Percentiles rank a stretch among this genome's conserved stretches.
Conservation (phyloP, 2,797 vertebrate genomes). For the Scarus forsteni region DNA sequence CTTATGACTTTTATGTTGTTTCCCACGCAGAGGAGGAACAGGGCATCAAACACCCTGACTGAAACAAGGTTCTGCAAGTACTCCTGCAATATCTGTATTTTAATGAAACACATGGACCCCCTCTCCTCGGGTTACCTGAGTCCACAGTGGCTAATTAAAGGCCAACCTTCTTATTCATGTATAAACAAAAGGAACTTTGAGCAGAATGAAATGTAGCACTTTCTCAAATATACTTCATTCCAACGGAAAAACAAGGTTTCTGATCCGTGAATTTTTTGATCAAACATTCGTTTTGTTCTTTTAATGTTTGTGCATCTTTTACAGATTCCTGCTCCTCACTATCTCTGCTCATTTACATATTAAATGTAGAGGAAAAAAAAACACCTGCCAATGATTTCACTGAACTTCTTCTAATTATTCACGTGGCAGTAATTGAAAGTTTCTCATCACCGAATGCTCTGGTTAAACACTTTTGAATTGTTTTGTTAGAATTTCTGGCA, state of each 20-base stretch:
- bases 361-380: constrained; percentile 11
- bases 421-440: constrained; percentile 32
- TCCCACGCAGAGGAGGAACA: constrained; percentile 8
- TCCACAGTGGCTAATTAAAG: constrained; percentile 18
- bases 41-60: neutral
- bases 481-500: constrained; percentile 3
- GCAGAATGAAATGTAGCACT: constrained; percentile 9
- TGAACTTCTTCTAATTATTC: constrained; percentile 37
- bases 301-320: neutral
- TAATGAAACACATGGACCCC: neutral
- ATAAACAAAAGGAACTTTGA: constrained; percentile 13
- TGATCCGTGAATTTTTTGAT: constrained; percentile 18
- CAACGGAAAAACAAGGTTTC: constrained; percentile 10
- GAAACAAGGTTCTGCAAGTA: neutral
- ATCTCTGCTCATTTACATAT: constrained; percentile 19
- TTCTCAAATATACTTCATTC: constrained; percentile 7
- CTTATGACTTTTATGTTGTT: constrained; percentile 19
- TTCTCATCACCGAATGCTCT: constrained; percentile 21
- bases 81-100: constrained; percentile 1
- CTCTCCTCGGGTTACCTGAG: neutral
- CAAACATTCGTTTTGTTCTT: constrained; percentile 13
- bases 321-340: neutral
- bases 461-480: constrained; percentile 25
- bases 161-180: neutral
- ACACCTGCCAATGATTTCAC: constrained; percentile 17